Evolutionary conservation across 2,113 vertebrate genomes (phyloP).

Genomic region (Thomomys bottae): DNA sequence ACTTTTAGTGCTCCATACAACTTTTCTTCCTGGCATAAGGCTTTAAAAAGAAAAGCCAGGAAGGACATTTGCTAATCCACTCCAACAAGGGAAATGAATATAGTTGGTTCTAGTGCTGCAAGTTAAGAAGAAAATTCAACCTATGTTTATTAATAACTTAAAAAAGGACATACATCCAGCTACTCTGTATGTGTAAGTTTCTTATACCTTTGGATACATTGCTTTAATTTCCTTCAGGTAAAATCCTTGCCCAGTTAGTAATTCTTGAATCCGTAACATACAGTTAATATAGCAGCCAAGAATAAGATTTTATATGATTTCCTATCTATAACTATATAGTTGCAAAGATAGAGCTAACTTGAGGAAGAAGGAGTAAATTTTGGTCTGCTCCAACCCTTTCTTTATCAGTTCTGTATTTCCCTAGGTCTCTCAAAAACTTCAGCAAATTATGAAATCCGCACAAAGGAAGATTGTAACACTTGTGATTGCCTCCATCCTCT

Average conservation of each 20-base stretch:
- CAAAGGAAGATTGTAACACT: background rate
- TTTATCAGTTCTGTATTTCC: constrained; percentile 15
- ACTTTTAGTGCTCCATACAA: background rate
- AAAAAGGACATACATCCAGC: background rate
- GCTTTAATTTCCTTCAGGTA: constrained; percentile 23
- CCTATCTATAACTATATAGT: background rate
- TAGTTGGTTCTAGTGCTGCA: background rate
- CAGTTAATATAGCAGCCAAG: background rate
- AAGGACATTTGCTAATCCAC: background rate
- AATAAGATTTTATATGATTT: background rate
- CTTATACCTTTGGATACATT: constrained; percentile 18
- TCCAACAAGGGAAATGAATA: background rate
- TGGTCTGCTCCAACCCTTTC: background rate
- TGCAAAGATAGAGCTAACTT: background rate
- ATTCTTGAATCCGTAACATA: background rate
- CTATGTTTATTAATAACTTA: no score
- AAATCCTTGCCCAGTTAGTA: background rate
- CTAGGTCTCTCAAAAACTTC: background rate
- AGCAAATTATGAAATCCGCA: background rate
- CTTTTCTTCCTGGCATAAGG: background rate
- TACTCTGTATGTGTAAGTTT: background rate
- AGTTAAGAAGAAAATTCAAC: background rate
- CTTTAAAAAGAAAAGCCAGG: background rate
- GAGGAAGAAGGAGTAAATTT: background rate
- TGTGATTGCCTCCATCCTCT: background rate